Conservation (phyloP, 2,888 invertebrate species). For the Rapana venosa region DNA sequence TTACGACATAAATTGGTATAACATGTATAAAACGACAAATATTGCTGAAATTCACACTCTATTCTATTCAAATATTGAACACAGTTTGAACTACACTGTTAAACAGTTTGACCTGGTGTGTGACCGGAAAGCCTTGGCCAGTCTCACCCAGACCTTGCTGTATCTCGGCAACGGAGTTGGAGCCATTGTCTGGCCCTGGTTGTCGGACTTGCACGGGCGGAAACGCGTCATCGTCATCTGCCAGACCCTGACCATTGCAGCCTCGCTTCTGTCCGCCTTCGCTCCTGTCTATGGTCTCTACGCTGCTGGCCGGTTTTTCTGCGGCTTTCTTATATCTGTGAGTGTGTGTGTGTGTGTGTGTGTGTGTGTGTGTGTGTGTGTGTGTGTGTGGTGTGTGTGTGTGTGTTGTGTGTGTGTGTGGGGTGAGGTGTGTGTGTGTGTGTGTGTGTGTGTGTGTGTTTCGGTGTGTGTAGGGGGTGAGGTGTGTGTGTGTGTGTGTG, state of each 20-base stretch:
- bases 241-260: background rate
- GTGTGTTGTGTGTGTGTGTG: no score
- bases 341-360: no score
- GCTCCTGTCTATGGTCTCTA: background rate
- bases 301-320: background rate
- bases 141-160: background rate
- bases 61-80: no score
- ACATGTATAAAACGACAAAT: no score
- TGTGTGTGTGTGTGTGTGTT: no score
- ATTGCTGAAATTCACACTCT: no score
- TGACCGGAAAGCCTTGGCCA: background rate
- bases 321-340: background rate
- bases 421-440: background rate
- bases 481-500: no score
- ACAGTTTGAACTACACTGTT: no score
- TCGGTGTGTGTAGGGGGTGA: no score
- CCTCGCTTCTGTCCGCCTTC: background rate
- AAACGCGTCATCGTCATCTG: background rate
- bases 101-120: slow-evolving; percentile 23
- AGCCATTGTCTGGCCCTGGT: background rate
- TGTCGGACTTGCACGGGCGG: background rate
- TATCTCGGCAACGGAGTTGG: background rate
- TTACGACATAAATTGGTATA: no score
- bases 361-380: no score
- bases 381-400: no score